Evolutionary conservation across 2,113 vertebrate genomes (phyloP), one percentile per base, ranked within the genome.

Genomic region (Heterotilapia buettikoferi): DNA sequence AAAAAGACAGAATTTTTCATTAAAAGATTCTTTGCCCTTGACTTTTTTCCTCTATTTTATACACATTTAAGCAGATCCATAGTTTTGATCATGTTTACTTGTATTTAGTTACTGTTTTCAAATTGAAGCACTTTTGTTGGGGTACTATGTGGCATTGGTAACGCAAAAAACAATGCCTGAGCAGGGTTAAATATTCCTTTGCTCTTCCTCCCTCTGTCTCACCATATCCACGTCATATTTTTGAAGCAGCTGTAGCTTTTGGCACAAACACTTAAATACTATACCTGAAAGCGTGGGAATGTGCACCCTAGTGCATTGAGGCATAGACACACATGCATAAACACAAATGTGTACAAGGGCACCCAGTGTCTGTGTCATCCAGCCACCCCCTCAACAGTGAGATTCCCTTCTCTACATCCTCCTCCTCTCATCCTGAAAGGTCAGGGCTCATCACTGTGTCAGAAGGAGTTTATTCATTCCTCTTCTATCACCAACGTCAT

Each of bases 391-490:
- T 50, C 82, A 82, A 56, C 87, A 45, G 66, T 50, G 54, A 40
- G 47, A 88, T 82, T 76, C 88, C 88, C 40, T 57, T 90, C 61
- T 88, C 87, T 59, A 87, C 86, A 31, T 91, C 84, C 50, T 91
- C 87, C 84, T 91, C 88, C 85, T 89, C 82, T 93, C 89, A 84
- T 80, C 84, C 85, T 86, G 40, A 94, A 94, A 95, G 93, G 94
- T 95, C 94, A 93, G 87, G 82, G 63, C 89, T 90, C 91, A 91
- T 92, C 91, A 90, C 80, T 76, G 19, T 84, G 90, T 94, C 93
- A 94, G 84, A 89, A 88, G 57, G 80, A 91, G 87, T 94, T 93
- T 93, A 90, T 90, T 94, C 92, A 93, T 86, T 36, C 83, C 73
- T 26, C 54, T 31, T 73, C 88, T 84, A 36, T 84, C 61, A 16